Base-by-base conservation (phyloP, 2,797 vertebrate genomes). In the Eurystomus glaucurus region DNA sequence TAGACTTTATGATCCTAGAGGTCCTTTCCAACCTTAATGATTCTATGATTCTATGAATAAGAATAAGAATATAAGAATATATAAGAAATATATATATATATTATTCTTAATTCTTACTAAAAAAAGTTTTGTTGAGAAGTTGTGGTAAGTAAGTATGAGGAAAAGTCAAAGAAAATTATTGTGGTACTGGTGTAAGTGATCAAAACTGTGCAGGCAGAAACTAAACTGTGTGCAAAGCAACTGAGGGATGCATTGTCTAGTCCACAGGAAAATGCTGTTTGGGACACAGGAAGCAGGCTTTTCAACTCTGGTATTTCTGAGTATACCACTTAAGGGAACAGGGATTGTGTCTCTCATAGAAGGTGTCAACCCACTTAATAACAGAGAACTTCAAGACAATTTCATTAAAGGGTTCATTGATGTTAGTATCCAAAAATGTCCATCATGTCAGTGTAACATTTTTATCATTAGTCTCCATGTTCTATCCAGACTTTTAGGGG, bases 131-230 rank as follows among this genome's bases (percentile, higher is more conserved):
- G 14, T 19, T 21, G 55, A 61, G 4, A 65, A 66, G 5, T 31
- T 70, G 9, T 58, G 52, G 2, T 25, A 64, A 48, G 8, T 9
- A 31, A 54, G 22, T 3, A 7, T 1, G 0, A 18, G 7, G 2
- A 3, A 6, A 2, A 2, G 9, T 43, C 7, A 12, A 28, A 68
- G 23, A 2, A 77, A 51, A 54, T 39, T 23, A 20, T 45, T 77
- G 31, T 55, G 1, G 3, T 75, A 28, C 81, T 66, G 7, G 6
- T 61, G 5, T 50, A 72, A 78, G 60, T 35, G 1, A 71, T 51
- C 18, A 75, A 43, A 84, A 64, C 14, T 39, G 1, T 54, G 7
- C 4, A 43, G 9, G 17, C 2, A 83, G 16, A 43, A 83, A 90
- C 41, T 35, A 26, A 72, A 35, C 23, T 31, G 4, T 71, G 2